A percentile compares a stretch with the other conserved stretches of the same genome.
Conservation (phyloP, 2,113 vertebrate species). For the Morone chrysops region DNA sequence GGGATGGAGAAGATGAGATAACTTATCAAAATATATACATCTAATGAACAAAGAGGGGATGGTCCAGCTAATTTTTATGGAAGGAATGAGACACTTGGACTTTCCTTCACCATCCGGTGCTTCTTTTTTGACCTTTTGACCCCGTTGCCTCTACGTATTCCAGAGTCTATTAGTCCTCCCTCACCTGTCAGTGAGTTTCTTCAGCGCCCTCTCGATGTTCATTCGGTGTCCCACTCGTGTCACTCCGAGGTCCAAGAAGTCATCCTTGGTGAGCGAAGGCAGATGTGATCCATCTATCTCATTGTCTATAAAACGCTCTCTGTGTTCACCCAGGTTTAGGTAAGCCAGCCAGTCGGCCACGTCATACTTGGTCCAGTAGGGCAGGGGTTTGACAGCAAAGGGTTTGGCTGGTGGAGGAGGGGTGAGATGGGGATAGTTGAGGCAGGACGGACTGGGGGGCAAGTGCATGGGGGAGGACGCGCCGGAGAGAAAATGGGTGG, state of each 20-base stretch:
- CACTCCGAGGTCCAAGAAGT: slow-evolving; percentile 95
- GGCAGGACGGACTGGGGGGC: slow-evolving; percentile 84
- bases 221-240: slow-evolving; percentile 95
- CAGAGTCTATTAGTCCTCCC: slow-evolving; percentile 76
- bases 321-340: slow-evolving; percentile 91
- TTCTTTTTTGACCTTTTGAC: slow-evolving; percentile 54
- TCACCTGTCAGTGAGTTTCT: slow-evolving; percentile 96
- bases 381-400: slow-evolving; percentile 91
- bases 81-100: slow-evolving; percentile 66
- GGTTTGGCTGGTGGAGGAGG: slow-evolving; percentile 90
- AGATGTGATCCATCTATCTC: slow-evolving; percentile 96
- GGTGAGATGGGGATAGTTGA: slow-evolving; percentile 87
- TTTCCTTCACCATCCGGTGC: slow-evolving; percentile 65
- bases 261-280: slow-evolving; percentile 94
- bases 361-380: slow-evolving; percentile 96
- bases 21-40: slow-evolving; percentile 50
- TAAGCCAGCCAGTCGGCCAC: slow-evolving; percentile 96
- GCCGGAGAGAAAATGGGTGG: slow-evolving; percentile 89
- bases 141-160: slow-evolving; percentile 42
- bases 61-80: slow-evolving; percentile 43
- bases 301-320: slow-evolving; percentile 94
- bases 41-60: slow-evolving; percentile 50
- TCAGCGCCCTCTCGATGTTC: slow-evolving; percentile 96
- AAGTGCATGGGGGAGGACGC: slow-evolving; percentile 83
- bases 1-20: slow-evolving; percentile 35